Percentiles rank a stretch among this genome's conserved stretches.
Conservation (phyloP, 1,140 invertebrate species). For the Portunus trituberculatus region DNA sequence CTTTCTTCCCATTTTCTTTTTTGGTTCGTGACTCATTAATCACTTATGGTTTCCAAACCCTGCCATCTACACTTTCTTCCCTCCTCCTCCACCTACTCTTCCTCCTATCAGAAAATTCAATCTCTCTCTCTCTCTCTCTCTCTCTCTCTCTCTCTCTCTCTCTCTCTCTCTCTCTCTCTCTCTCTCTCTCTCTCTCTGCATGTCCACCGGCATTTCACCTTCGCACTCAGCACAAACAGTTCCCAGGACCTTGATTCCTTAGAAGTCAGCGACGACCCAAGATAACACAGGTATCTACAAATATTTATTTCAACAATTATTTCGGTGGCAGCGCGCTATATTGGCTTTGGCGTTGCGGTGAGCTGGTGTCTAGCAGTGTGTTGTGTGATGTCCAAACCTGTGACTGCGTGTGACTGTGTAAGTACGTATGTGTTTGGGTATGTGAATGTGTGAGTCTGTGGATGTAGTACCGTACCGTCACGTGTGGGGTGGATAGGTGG, state of each 20-base stretch:
- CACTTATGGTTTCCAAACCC: too few relatives aligned
- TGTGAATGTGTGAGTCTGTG: neutral
- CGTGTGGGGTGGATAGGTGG: neutral
- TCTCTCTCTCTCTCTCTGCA: neutral
- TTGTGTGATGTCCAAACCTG: neutral
- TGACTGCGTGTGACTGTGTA: neutral
- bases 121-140: constrained; percentile 20
- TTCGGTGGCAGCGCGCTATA: neutral
- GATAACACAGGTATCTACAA: neutral
- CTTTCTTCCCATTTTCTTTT: too few relatives aligned
- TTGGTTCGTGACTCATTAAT: too few relatives aligned
- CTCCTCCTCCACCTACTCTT: too few relatives aligned
- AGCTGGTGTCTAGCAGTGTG: neutral
- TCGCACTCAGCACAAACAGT: neutral
- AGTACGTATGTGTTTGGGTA: neutral
- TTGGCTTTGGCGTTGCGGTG: neutral
- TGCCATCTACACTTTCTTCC: too few relatives aligned
- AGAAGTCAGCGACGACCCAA: neutral
- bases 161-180: constrained; percentile 20
- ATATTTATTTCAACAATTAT: constrained; percentile 15
- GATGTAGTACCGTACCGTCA: neutral
- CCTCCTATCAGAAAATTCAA: neutral
- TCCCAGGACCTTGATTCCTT: neutral
- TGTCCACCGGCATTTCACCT: neutral
- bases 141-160: neutral